These are phyloP conservation scores for Darevskia mixta DNA, from an alignment of 2,797 vertebrate genomes.

Conservation along the genomic window DNA sequence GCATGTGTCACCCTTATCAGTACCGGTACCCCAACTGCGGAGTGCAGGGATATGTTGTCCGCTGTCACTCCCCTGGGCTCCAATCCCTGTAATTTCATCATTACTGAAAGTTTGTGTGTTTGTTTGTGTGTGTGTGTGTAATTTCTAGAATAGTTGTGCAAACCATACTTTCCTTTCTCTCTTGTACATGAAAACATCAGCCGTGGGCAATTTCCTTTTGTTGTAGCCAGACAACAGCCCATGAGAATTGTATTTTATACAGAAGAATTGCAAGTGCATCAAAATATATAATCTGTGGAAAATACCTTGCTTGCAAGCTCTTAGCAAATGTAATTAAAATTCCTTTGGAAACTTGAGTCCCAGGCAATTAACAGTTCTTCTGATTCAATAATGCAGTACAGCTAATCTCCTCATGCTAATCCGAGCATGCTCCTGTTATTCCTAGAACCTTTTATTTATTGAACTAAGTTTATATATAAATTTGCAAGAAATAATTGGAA, in stretches of 20 bases:
- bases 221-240: background rate
- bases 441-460: no score
- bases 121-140: no score
- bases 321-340: constrained; percentile 4
- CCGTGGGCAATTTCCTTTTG: background rate
- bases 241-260: background rate
- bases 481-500: no score
- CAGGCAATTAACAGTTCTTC: background rate
- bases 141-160: no score
- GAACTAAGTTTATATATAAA: no score
- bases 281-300: background rate
- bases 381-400: background rate
- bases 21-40: no score
- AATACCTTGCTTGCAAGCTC: background rate
- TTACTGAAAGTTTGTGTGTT: background rate
- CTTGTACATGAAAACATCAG: background rate
- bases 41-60: background rate
- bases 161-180: background rate
- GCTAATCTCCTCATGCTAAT: constrained; percentile 1
- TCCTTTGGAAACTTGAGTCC: background rate
- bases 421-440: background rate
- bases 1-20: no score
- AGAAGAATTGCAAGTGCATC: background rate
- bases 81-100: background rate
- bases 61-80: background rate